Percentiles rank a stretch among this genome's conserved stretches.
phyloP scores from a whole-genome alignment of 2,888 invertebrate species.

The Oxystoma pomonae region DNA sequence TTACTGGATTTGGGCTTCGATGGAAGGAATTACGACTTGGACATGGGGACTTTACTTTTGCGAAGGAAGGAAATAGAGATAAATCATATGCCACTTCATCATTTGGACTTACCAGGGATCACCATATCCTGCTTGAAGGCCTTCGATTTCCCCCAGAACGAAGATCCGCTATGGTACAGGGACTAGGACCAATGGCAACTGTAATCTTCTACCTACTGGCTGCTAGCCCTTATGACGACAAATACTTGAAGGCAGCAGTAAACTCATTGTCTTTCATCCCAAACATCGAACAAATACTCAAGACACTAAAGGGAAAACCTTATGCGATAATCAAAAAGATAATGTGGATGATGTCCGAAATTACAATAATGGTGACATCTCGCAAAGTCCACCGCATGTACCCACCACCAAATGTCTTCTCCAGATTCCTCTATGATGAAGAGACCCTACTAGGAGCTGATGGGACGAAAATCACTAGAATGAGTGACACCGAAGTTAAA shows the following conservation, averaged over 20 bases:
- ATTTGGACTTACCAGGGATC: neutral
- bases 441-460: too few species aligned
- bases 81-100: too few species aligned
- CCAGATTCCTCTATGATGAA: neutral
- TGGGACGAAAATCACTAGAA: too few species aligned
- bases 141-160: neutral
- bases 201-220: neutral
- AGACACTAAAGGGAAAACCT: neutral
- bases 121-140: neutral
- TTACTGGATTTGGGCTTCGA: neutral
- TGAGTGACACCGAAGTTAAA: too few species aligned
- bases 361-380: neutral
- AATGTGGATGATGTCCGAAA: neutral
- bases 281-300: neutral
- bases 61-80: too few species aligned
- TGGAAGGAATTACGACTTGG: neutral
- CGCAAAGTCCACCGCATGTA: neutral
- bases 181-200: neutral
- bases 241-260: neutral
- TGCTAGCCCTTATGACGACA: neutral
- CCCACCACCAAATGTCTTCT: neutral
- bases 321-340: neutral
- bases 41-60: too few species aligned
- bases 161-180: neutral
- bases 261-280: neutral